Conservation (phyloP, 1,140 invertebrate species). For the Drosophila tristis region DNA sequence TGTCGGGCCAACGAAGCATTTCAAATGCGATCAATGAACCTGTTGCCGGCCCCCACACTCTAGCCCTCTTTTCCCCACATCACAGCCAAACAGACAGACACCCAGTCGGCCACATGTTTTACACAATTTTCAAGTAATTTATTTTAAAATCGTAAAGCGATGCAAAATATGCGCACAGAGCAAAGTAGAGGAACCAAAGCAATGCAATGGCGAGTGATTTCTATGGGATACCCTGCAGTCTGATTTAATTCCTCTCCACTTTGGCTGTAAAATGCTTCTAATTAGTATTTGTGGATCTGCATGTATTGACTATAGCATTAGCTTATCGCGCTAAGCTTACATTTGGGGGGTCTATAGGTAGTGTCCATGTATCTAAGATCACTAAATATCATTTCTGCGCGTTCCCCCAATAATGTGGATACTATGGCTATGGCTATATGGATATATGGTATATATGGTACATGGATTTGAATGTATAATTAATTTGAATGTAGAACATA, state of each 20-base stretch:
- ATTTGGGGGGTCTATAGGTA: no score
- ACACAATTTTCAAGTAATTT: conserved; percentile 77
- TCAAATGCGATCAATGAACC: conserved; percentile 81
- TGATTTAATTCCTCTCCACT: background rate
- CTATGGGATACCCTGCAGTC: background rate
- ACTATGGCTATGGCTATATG: no score
- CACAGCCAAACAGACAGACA: conserved; percentile 2
- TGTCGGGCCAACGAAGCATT: conserved; percentile 56
- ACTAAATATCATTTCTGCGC: no score
- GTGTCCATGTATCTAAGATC: no score
- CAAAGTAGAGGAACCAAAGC: background rate
- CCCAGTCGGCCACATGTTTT: conserved; percentile 54
- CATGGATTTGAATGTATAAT: no score
- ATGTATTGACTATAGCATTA: no score
- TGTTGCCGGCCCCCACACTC: conserved; percentile 37
- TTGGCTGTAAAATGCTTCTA: no score
- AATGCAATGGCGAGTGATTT: background rate
- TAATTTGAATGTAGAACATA: no score
- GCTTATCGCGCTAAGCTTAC: no score
- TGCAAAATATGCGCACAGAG: conserved; percentile 61
- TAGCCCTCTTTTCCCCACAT: conserved; percentile 16
- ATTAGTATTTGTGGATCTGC: no score
- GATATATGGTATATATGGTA: no score
- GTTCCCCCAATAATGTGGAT: no score
- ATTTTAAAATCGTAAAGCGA: conserved; percentile 69